Conservation (phyloP, 1,140 invertebrate species). For the Glomeris maerens region DNA sequence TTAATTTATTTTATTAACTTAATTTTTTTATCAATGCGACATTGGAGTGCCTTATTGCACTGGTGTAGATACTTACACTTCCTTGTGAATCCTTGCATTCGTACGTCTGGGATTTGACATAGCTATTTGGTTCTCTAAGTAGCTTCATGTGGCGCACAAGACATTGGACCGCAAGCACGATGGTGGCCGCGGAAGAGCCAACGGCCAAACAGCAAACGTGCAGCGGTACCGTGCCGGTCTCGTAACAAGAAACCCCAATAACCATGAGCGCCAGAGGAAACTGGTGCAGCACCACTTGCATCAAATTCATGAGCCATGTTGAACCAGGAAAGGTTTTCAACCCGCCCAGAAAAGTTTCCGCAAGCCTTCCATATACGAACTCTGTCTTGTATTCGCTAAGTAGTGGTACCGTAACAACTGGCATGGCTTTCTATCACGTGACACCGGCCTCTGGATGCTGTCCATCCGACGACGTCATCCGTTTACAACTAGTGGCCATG, state of each 20-base stretch:
- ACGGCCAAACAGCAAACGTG: not conserved
- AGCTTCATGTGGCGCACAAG: slow-evolving; percentile 21
- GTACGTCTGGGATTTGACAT: too few relatives aligned
- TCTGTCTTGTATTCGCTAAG: slow-evolving; percentile 34
- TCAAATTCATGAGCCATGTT: slow-evolving; percentile 28
- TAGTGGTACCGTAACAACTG: slow-evolving; percentile 24
- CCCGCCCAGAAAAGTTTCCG: slow-evolving; percentile 34
- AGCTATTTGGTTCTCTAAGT: too few relatives aligned
- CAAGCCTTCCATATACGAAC: slow-evolving; percentile 31
- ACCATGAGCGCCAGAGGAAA: not conserved
- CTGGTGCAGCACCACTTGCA: not conserved
- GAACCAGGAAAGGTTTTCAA: slow-evolving; percentile 27
- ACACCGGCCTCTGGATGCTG: not conserved
- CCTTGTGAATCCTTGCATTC: too few relatives aligned
- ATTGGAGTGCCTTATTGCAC: too few relatives aligned
- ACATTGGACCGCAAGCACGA: too few relatives aligned
- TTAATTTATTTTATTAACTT: too few relatives aligned
- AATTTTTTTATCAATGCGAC: too few relatives aligned
- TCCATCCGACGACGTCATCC: not conserved
- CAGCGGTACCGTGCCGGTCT: not conserved
- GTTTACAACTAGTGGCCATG: too few relatives aligned
- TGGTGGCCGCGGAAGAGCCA: too few relatives aligned
- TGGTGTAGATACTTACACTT: too few relatives aligned
- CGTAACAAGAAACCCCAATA: not conserved
- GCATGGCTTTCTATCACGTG: not conserved